Percentiles rank a stretch among this genome's conserved stretches.
phyloP scores from a whole-genome alignment of 2,888 invertebrate genomes.

The Oscheius sp. region DNA sequence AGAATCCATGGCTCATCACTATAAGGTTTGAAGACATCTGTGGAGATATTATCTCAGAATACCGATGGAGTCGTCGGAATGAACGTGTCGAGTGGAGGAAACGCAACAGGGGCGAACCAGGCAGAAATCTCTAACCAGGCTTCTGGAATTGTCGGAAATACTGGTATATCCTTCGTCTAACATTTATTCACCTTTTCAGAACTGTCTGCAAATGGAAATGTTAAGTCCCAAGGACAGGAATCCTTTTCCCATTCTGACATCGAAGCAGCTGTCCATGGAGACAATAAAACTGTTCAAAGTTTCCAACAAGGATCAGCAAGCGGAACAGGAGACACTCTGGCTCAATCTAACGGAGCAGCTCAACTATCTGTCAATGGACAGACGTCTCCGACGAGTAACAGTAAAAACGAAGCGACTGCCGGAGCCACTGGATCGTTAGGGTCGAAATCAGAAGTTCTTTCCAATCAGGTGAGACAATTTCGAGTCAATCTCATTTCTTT shows the following conservation, averaged over 20 bases:
- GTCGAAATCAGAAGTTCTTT: slow-evolving; percentile 43
- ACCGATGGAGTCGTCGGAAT: slow-evolving; percentile 51
- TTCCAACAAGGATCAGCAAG: slow-evolving; percentile 45
- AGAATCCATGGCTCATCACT: slow-evolving; percentile 48
- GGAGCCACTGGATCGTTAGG: slow-evolving; percentile 55
- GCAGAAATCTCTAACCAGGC: slow-evolving; percentile 38
- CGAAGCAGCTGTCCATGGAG: slow-evolving; percentile 49
- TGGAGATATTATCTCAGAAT: slow-evolving; percentile 26
- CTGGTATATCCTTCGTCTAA: slow-evolving; percentile 20
- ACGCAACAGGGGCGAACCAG: slow-evolving; percentile 46
- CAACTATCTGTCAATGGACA: slow-evolving; percentile 23
- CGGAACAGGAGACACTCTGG: slow-evolving; percentile 50
- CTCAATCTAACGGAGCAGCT: slow-evolving; percentile 39
- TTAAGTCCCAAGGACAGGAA: slow-evolving; percentile 42
- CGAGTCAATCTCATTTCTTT: neutral
- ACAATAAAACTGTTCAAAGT: slow-evolving; percentile 37
- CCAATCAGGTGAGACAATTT: slow-evolving; percentile 18
- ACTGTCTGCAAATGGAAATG: slow-evolving; percentile 43
- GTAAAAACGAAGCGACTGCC: slow-evolving; percentile 40
- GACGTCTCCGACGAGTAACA: slow-evolving; percentile 16
- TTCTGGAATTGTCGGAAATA: slow-evolving; percentile 43
- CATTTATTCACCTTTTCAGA: slow-evolving; percentile 29
- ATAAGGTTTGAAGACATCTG: slow-evolving; percentile 32
- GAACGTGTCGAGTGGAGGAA: slow-evolving; percentile 56
- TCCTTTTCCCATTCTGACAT: slow-evolving; percentile 51